Evolutionary conservation across 2,113 vertebrate species (phyloP).

Genomic region (Callipepla squamata): DNA sequence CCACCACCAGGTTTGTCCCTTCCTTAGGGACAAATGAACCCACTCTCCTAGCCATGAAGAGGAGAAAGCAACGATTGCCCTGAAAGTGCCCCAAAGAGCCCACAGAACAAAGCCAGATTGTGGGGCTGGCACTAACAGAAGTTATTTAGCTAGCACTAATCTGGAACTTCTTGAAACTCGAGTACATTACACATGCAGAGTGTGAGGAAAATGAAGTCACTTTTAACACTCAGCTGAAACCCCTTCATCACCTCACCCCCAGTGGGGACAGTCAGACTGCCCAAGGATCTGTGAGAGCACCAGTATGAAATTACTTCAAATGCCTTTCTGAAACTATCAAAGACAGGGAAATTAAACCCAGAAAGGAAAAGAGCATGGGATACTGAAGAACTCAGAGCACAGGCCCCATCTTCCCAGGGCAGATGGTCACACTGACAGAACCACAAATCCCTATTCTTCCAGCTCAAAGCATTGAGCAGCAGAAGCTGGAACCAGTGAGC

Average conservation of each 20-base stretch:
- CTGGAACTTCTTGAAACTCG: not conserved
- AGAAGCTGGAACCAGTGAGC: slow-evolving; percentile 10
- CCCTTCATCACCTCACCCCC: not conserved
- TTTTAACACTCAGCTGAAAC: not conserved
- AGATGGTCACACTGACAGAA: not conserved
- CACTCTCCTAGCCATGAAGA: not conserved
- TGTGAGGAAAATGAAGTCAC: not conserved
- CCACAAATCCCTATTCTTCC: not conserved
- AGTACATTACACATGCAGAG: not conserved
- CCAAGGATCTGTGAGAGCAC: not conserved
- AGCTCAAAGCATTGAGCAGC: not conserved
- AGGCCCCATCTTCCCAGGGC: not conserved
- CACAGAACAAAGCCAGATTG: not conserved
- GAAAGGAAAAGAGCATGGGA: not conserved
- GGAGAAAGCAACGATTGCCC: not conserved
- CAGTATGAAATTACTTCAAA: not conserved
- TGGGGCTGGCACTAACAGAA: slow-evolving; percentile 8
- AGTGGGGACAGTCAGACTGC: not conserved
- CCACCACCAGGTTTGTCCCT: not conserved
- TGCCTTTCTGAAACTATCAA: not conserved
- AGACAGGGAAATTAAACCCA: not conserved
- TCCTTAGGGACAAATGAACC: not conserved
- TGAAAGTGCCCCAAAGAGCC: not conserved
- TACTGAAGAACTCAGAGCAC: not conserved
- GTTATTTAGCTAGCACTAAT: not conserved